A percentile compares a stretch with the other conserved stretches of the same genome.
Conservation (phyloP, 2,888 invertebrate species). For the Spisula subtruncata region DNA sequence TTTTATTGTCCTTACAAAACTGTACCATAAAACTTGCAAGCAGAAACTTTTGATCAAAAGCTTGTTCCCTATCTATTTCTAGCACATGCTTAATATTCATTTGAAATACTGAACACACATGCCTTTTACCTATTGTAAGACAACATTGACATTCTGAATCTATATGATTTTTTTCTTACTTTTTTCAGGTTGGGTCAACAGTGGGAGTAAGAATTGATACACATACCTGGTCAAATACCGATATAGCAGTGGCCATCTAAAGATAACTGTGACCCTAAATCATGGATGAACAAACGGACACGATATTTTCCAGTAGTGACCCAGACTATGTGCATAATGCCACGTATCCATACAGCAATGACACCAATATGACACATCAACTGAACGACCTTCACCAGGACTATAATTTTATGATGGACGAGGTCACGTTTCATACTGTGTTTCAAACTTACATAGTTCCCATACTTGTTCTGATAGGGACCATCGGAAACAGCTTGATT, state of each 20-base stretch:
- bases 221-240: neutral
- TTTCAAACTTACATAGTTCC: constrained; percentile 78
- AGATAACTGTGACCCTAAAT: neutral
- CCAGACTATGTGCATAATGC: neutral
- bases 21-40: too few species aligned
- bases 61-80: too few species aligned
- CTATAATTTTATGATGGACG: constrained; percentile 12
- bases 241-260: neutral
- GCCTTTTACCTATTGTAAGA: too few species aligned
- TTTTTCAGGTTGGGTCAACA: neutral
- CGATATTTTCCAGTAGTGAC: neutral
- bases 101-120: too few species aligned
- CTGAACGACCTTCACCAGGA: neutral
- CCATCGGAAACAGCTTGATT: constrained; percentile 82
- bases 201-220: neutral
- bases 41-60: too few species aligned
- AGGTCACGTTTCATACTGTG: constrained; percentile 47
- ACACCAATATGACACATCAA: neutral
- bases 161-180: too few species aligned
- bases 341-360: neutral
- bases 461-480: constrained; percentile 81
- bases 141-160: too few species aligned
- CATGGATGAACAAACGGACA: constrained; percentile 13
- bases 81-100: too few species aligned
- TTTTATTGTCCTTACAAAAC: too few species aligned